phyloP scores from a whole-genome alignment of 64 coral and sea anemone genomes.

The Porites lutea region DNA sequence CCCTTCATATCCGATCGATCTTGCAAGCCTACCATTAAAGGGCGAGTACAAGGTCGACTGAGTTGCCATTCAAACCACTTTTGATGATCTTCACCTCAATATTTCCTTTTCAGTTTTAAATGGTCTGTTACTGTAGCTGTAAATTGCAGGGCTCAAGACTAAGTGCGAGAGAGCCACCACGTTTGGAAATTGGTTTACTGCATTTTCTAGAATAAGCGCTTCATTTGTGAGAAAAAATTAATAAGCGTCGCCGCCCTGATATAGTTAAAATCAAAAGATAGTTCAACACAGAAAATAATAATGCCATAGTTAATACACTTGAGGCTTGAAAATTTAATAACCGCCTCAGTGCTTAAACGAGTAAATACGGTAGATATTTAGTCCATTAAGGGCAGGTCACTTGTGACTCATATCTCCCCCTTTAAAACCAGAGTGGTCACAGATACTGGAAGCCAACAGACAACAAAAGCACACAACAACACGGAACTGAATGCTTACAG shows the following conservation, averaged over 20 bases:
- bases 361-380: background rate
- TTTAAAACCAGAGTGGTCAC: background rate
- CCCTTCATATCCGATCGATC: too few relatives aligned
- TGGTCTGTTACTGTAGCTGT: slow-evolving; percentile 4
- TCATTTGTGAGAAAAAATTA: too few relatives aligned
- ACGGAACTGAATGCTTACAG: too few relatives aligned
- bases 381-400: background rate
- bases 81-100: background rate
- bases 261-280: too few relatives aligned
- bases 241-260: too few relatives aligned
- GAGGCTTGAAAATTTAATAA: too few relatives aligned
- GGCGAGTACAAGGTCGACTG: too few relatives aligned
- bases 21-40: too few relatives aligned
- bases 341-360: background rate
- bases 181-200: background rate
- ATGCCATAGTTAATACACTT: too few relatives aligned
- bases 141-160: background rate
- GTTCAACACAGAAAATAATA: too few relatives aligned
- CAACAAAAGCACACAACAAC: background rate
- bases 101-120: background rate
- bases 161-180: background rate
- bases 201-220: too few relatives aligned
- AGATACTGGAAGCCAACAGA: background rate
- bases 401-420: background rate
- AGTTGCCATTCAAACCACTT: too few relatives aligned